phyloP scores from a whole-genome alignment of 2,797 vertebrate genomes.

The Distichodus sexfasciatus region DNA sequence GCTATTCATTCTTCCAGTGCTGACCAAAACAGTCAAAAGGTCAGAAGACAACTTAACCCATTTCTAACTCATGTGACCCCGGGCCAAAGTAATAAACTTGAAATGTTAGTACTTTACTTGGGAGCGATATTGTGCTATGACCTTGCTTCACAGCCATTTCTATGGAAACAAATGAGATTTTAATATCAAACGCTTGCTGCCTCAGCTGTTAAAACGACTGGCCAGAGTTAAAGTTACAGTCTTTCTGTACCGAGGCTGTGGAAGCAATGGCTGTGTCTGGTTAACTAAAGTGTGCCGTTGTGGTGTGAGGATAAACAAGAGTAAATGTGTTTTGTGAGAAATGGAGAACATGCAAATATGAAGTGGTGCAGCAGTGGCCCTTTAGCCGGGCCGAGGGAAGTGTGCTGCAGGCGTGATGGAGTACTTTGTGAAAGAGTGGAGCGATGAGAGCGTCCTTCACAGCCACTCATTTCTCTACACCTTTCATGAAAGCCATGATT shows the following conservation, averaged over 20 bases:
- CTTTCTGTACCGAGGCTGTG: neutral
- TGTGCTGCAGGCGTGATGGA: neutral
- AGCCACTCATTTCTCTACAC: constrained; percentile 5
- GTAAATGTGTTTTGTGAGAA: neutral
- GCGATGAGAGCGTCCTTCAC: neutral
- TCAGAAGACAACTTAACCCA: neutral
- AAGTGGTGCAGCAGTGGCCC: neutral
- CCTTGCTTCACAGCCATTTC: constrained; percentile 4
- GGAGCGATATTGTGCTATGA: neutral
- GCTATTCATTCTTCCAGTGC: neutral
- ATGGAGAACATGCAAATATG: constrained; percentile 11
- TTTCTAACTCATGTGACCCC: neutral
- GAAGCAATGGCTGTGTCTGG: neutral
- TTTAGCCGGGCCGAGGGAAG: neutral
- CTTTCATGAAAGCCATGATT: neutral
- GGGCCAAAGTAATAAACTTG: constrained; percentile 10
- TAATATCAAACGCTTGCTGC: neutral
- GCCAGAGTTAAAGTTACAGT: neutral
- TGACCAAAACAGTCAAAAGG: neutral
- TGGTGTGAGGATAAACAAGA: neutral
- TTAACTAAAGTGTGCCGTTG: neutral
- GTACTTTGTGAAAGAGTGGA: neutral
- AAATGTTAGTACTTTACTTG: neutral
- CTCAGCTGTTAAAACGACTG: neutral
- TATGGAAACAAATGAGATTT: constrained; percentile 8